These are phyloP conservation scores for Fabriciana adippe DNA, from an alignment of 2,888 invertebrate genomes.

Conservation along the genomic window DNA sequence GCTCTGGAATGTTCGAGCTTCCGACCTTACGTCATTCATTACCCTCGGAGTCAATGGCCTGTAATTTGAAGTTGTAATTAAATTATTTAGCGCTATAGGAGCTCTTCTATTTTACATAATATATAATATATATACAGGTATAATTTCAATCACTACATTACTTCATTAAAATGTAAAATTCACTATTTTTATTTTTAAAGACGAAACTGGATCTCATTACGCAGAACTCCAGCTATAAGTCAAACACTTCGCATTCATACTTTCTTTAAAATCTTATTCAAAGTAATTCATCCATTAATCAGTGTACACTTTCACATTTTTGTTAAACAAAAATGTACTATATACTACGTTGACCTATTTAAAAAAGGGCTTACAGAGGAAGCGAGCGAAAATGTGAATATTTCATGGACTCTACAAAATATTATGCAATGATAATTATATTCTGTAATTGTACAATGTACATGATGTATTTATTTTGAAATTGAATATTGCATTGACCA, in stretches of 20 bases:
- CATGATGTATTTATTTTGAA: conserved; percentile 11
- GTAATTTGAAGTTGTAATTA: conserved; percentile 41
- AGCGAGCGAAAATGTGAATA: not conserved
- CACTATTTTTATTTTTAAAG: not conserved
- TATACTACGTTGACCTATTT: conserved; percentile 9
- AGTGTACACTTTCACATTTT: conserved; percentile 14
- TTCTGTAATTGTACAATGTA: not conserved
- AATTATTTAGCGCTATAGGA: not conserved
- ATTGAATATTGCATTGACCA: not conserved
- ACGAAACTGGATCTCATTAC: conserved; percentile 17
- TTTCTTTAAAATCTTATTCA: conserved; percentile 11
- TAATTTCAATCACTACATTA: conserved; percentile 3
- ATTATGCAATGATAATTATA: conserved; percentile 1
- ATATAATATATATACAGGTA: not conserved
- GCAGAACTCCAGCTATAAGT: not conserved
- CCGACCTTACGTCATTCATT: conserved; percentile 55
- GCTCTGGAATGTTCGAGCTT: conserved; percentile 54
- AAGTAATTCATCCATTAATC: conserved; percentile 8
- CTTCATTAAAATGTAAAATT: conserved; percentile 17
- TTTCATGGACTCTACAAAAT: not conserved
- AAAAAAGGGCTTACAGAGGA: conserved; percentile 2
- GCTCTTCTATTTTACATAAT: not conserved
- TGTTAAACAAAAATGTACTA: conserved; percentile 5
- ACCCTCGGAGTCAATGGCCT: conserved; percentile 53
- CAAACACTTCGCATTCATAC: conserved; percentile 6